Conservation (phyloP, 2,888 invertebrate species). For the Drosophila nr. perissopoda region DNA sequence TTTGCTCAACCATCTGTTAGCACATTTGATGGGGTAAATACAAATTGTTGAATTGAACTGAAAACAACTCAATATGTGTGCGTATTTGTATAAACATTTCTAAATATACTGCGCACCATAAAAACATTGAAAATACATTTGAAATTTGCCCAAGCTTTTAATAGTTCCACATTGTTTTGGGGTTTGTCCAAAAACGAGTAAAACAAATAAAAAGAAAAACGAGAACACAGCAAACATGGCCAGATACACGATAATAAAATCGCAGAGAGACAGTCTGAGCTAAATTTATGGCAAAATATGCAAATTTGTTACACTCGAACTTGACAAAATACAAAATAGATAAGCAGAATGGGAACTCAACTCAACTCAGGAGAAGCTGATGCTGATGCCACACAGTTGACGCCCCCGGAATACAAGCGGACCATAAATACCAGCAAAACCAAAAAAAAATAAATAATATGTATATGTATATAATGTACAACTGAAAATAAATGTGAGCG, state of each 20-base stretch:
- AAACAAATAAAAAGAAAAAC: background rate
- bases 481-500: conserved; percentile 20
- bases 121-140: conserved; percentile 66
- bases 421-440: conserved; percentile 45
- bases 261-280: conserved; percentile 13
- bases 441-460: conserved; percentile 2
- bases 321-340: conserved; percentile 56
- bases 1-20: conserved; percentile 29
- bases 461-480: background rate
- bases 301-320: conserved; percentile 68
- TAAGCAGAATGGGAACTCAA: conserved; percentile 21
- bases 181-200: conserved; percentile 14
- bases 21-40: conserved; percentile 4
- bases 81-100: conserved; percentile 37
- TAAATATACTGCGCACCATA: conserved; percentile 40
- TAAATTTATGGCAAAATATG: conserved; percentile 75
- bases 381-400: conserved; percentile 41
- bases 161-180: conserved; percentile 41
- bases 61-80: conserved; percentile 10
- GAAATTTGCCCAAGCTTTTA: conserved; percentile 56
- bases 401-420: conserved; percentile 44
- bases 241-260: conserved; percentile 55
- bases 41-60: conserved; percentile 13
- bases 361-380: conserved; percentile 6
- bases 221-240: conserved; percentile 42